Conservation (phyloP, 2,113 vertebrate genomes). For the Mastomys coucha region DNA sequence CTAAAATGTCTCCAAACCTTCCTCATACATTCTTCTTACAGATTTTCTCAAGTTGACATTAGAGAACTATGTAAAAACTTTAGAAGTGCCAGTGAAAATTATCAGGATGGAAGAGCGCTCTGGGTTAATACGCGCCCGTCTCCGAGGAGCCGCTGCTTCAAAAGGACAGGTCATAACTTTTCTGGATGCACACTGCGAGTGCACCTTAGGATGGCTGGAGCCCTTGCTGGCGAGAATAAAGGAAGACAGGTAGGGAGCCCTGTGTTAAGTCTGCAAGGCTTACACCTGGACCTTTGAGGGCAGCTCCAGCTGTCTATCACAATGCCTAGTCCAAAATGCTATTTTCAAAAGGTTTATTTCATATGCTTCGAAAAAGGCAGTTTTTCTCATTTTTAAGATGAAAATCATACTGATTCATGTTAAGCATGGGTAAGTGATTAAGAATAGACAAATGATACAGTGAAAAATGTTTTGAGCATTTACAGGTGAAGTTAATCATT, state of each 20-base stretch:
- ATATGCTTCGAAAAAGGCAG: fast-evolving
- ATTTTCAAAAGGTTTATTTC: constrained; percentile 42
- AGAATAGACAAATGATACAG: constrained; percentile 1
- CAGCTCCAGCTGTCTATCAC: not conserved
- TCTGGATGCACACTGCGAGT: constrained; percentile 98
- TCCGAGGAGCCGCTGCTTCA: constrained; percentile 94
- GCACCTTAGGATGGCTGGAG: constrained; percentile 96
- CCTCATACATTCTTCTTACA: constrained; percentile 72
- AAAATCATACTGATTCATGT: not conserved
- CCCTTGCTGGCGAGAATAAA: constrained; percentile 95
- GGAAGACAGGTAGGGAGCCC: constrained; percentile 89
- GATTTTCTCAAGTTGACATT: constrained; percentile 95
- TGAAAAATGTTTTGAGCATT: constrained; percentile 15
- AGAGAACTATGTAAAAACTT: constrained; percentile 91
- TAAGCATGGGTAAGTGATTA: not conserved
- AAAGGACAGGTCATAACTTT: constrained; percentile 97
- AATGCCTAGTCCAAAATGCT: not conserved
- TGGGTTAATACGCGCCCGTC: constrained; percentile 95
- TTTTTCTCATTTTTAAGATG: not conserved
- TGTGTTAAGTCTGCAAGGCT: not conserved
- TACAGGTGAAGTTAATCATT: not conserved
- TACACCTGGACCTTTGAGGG: not conserved
- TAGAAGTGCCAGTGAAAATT: constrained; percentile 92
- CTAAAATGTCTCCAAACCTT: not conserved
- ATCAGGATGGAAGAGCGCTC: constrained; percentile 97